These are phyloP conservation scores for Nibea albiflora DNA, from an alignment of 2,113 vertebrate genomes.

Conservation along the genomic window DNA sequence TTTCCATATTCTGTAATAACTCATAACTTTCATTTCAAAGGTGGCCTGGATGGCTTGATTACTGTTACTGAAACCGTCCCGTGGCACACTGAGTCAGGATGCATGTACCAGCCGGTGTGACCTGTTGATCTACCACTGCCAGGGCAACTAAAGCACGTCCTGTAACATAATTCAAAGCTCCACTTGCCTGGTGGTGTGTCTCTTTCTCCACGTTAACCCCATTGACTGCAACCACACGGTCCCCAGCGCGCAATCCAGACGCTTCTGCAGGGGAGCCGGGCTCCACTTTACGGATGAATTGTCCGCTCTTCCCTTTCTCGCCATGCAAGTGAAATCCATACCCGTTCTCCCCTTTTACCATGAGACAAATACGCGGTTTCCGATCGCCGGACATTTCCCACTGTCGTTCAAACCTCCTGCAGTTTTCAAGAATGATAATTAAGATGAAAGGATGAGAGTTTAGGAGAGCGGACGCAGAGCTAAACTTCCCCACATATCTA, in stretches of 20 bases:
- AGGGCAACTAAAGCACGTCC: too few species aligned
- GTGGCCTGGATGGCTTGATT: background rate
- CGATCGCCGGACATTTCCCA: slow-evolving; percentile 88
- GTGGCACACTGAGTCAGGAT: background rate
- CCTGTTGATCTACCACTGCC: slow-evolving; percentile 22
- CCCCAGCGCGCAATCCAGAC: slow-evolving; percentile 90
- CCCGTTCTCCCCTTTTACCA: slow-evolving; percentile 88
- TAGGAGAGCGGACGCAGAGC: slow-evolving; percentile 34
- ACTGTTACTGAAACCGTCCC: slow-evolving; percentile 10
- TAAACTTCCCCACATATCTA: slow-evolving; percentile 65
- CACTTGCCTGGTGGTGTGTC: slow-evolving; percentile 92
- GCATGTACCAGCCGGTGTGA: slow-evolving; percentile 4
- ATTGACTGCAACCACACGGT: slow-evolving; percentile 94
- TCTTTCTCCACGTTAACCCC: slow-evolving; percentile 94
- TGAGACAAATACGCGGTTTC: slow-evolving; percentile 92
- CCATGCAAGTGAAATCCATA: slow-evolving; percentile 98
- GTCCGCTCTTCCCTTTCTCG: slow-evolving; percentile 94
- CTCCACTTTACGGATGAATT: slow-evolving; percentile 96
- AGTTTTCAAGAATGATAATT: slow-evolving; percentile 13
- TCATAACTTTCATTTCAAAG: background rate
- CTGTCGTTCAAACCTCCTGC: slow-evolving; percentile 34
- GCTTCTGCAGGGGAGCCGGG: slow-evolving; percentile 91
- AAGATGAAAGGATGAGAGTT: slow-evolving; percentile 40
- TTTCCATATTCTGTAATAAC: background rate
- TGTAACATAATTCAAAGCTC: background rate